Base-by-base conservation (phyloP, 37 sponge, comb jelly and placozoan genomes). In the Ianthella basta region DNA sequence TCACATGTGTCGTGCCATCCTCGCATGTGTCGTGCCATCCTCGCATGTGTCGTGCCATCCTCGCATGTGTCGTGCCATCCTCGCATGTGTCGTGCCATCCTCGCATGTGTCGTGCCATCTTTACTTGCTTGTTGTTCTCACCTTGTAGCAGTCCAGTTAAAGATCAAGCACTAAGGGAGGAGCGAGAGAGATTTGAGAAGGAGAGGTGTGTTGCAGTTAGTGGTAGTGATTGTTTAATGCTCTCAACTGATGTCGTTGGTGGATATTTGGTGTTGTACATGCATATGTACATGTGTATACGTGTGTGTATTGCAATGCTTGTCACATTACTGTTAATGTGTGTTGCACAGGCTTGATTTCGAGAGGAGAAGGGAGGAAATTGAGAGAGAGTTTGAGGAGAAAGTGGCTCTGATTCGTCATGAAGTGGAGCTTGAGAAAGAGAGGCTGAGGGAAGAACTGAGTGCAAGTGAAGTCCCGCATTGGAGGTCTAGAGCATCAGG, bases 381-480 rank as follows among this genome's bases (percentile, higher is more conserved):
- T 32, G 88, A 88, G 80, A 63, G 56, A 59, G 86, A 88, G 10
- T 92, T 79, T 67, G 59, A 73, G 8, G 72, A 86, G 33, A 92
- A 79, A 50, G 63, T 88, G 12, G 59, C 44, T 19, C 30, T 35
- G 21, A 37, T 88, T 0, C 69, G 64, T 24, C 68, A 86, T 55
- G 88, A 92, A 79, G 78, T 75, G 20, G 78, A 75, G 54, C 53
- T 88, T 16, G 84, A 88, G 86, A 86, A 37, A 41, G 82, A 82
- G 44, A 60, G 67, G 66, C 44, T 63, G 66, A 82, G 65, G 50
- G 40, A 30, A 14, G 65, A 82, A 34, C 50, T 44, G 50, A 37
- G 50, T 34, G 67, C 21, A 40, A 35, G 33, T 15, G 82, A 63
- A 40, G 69, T 40, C 50, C 57, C 75, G 55, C 77, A 81, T 21